A percentile compares a stretch with the other conserved stretches of the same genome.
phyloP scores from a whole-genome alignment of 2,113 vertebrate genomes.

The Daboia siamensis region DNA sequence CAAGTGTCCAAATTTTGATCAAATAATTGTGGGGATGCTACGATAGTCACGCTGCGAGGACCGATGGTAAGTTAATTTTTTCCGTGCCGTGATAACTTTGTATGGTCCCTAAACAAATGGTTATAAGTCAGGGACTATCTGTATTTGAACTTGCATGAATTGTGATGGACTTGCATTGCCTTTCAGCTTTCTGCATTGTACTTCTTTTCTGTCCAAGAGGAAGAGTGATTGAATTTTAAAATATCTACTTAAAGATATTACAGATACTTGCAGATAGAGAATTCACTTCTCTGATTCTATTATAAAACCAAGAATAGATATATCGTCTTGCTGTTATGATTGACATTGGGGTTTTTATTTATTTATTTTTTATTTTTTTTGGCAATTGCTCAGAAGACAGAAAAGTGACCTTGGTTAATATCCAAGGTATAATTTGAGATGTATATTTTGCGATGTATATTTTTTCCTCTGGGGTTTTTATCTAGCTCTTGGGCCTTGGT shows the following conservation, averaged over 20 bases:
- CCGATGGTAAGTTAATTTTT: too few relatives aligned
- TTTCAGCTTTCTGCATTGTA: background rate
- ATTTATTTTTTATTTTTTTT: background rate
- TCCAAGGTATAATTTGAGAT: background rate
- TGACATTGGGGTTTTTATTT: background rate
- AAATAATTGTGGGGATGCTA: too few relatives aligned
- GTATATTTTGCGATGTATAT: conserved; percentile 3
- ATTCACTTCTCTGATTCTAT: conserved; percentile 7
- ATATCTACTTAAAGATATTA: background rate
- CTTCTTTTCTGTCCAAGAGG: background rate
- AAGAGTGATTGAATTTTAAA: background rate
- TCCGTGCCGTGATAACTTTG: background rate
- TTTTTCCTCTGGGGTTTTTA: background rate
- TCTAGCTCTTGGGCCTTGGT: conserved; percentile 13
- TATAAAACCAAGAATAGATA: conserved; percentile 22
- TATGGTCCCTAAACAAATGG: background rate
- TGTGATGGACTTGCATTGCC: background rate
- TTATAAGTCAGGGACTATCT: background rate
- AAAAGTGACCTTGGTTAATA: conserved; percentile 2
- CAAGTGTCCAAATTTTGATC: too few relatives aligned
- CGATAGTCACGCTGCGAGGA: too few relatives aligned
- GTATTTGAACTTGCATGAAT: background rate
- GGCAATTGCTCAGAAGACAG: conserved; percentile 10
- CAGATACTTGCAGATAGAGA: background rate
- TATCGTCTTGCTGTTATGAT: conserved; percentile 31